Base-by-base conservation (phyloP, 2,888 invertebrate genomes). In the Pandemis corylana region DNA sequence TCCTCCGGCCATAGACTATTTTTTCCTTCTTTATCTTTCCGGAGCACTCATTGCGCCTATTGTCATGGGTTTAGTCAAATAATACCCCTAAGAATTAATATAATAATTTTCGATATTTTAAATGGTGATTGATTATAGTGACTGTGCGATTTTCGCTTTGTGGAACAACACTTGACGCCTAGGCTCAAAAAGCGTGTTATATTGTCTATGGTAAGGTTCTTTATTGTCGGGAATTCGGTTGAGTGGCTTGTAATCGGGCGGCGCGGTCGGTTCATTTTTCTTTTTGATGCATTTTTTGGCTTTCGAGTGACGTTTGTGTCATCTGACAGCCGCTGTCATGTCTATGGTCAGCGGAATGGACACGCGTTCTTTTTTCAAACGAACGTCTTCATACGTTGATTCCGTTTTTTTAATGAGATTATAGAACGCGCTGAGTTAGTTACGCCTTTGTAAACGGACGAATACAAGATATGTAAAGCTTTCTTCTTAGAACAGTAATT, bases 71-170 rank as follows among this genome's bases (percentile, higher is more conserved):
- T 92, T 92, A 92, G 91, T 91, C 92, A 93, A 93, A 94, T 93
- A 94, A 93, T 91, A 87, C 87, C 85, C 83, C 80, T 81, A 83
- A 81, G 89, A 90, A 94, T 93, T 94, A 94, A 94, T 94, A 91
- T 92, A 91, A 90, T 91, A 90, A 93, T 92, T 90, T 89, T 87
- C 83, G 86, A 90, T 90, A 89, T 89, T 88, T 88, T 87, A 89
- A 91, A 90, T 89, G 90, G 91, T 94, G 94, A 94, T 94, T 94
- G 94, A 94, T 94, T 92, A 89, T 86, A 83, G 83, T 94, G 94
- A 94, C 87, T 84, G 78, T 78, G 93, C 93, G 78, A 81, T 88
- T 89, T 70, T 85, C 79, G 78, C 77, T 81, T 80, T 80, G 83
- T 81, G 80, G 80, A 82, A 81, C 77, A 82, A 80, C 82, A 83